Percentiles rank a stretch among this genome's conserved stretches.
These are phyloP conservation scores for Lacerta bilineata DNA, from an alignment of 2,797 vertebrate genomes.

Conservation along the genomic window DNA sequence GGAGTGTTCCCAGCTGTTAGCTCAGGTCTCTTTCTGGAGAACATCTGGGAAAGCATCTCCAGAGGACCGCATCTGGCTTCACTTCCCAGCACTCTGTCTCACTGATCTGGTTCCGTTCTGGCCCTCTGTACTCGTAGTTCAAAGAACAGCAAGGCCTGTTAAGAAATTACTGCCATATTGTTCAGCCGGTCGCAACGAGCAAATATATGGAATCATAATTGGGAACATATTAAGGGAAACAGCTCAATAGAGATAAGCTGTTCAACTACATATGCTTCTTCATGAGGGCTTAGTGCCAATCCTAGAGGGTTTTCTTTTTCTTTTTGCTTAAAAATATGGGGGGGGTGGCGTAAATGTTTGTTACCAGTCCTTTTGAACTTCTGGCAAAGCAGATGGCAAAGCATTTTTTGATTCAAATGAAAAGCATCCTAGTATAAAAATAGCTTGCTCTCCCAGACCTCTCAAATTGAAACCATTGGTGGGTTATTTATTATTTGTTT, in stretches of 20 bases:
- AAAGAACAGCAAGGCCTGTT: constrained; percentile 85
- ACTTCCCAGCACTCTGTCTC: constrained; percentile 83
- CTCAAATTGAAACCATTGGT: constrained; percentile 83
- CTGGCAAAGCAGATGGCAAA: constrained; percentile 87
- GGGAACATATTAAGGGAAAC: constrained; percentile 87
- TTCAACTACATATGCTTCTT: constrained; percentile 82
- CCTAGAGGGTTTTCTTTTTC: constrained; percentile 56
- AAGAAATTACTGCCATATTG: constrained; percentile 89
- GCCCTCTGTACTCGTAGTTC: constrained; percentile 85
- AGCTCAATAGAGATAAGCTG: constrained; percentile 85
- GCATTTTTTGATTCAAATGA: constrained; percentile 84
- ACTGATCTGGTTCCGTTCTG: constrained; percentile 86
- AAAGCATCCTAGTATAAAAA: constrained; percentile 90
- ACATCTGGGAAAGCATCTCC: constrained; percentile 85
- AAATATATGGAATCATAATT: constrained; percentile 87
- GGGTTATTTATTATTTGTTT: constrained; percentile 75
- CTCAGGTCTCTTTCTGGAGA: constrained; percentile 78
- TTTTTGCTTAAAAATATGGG: constrained; percentile 74
- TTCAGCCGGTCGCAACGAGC: constrained; percentile 83
- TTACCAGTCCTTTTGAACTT: constrained; percentile 87
- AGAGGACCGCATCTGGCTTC: constrained; percentile 84
- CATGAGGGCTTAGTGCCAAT: constrained; percentile 85
- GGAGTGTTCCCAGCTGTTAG: constrained; percentile 78
- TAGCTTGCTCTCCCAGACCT: constrained; percentile 82
- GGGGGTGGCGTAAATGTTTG: constrained; percentile 83